phyloP scores from a whole-genome alignment of 2,113 vertebrate genomes.

The Daboia siamensis region DNA sequence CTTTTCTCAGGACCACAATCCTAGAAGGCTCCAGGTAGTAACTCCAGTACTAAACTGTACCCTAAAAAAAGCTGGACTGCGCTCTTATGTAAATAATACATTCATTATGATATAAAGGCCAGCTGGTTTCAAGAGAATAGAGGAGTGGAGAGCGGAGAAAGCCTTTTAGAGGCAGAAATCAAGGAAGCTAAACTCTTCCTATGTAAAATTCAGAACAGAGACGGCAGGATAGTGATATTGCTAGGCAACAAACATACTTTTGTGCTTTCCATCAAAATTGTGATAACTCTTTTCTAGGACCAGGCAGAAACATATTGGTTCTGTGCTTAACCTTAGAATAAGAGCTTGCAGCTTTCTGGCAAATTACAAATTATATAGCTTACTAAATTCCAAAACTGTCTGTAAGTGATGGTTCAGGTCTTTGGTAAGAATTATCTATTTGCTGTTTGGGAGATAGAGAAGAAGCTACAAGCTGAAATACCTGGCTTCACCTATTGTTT shows the following conservation, averaged over 20 bases:
- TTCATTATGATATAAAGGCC: background rate
- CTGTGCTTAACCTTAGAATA: background rate
- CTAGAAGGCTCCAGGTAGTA: background rate
- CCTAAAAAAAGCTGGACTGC: background rate
- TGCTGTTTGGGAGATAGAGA: background rate
- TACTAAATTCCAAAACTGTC: background rate
- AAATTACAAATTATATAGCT: background rate
- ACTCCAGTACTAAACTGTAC: background rate
- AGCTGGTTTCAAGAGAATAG: background rate
- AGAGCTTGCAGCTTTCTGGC: background rate
- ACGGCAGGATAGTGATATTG: background rate
- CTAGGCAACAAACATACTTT: no score
- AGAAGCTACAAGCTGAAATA: background rate
- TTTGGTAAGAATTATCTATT: background rate
- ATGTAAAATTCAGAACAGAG: background rate
- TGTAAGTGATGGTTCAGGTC: background rate
- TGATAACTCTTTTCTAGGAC: background rate
- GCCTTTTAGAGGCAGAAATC: background rate
- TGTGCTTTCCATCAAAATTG: background rate
- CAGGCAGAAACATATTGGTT: background rate
- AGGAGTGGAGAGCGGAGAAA: background rate
- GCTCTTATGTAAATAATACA: background rate
- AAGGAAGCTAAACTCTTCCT: background rate
- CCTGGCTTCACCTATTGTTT: background rate
- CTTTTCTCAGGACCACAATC: background rate